phyloP scores from a whole-genome alignment of 2,888 invertebrate genomes.

The Ornithoptera alexandrae region DNA sequence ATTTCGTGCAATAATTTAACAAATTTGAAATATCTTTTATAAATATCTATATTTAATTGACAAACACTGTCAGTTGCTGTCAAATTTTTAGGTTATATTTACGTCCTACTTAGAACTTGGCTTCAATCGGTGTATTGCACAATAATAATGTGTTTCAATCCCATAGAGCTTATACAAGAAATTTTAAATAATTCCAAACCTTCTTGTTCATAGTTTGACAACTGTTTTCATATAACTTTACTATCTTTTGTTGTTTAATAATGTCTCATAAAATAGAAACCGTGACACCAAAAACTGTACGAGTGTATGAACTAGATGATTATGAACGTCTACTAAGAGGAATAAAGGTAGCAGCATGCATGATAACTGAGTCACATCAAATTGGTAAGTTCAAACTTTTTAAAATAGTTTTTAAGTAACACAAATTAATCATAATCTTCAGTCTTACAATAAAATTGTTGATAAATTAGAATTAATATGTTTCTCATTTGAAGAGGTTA shows the following conservation, averaged over 20 bases:
- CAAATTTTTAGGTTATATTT: slow-evolving; percentile 5
- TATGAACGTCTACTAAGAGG: slow-evolving; percentile 75
- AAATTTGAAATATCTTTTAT: not conserved
- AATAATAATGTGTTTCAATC: slow-evolving; percentile 2
- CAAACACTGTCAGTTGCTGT: not conserved
- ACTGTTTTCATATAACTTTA: not conserved
- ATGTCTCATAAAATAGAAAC: slow-evolving; percentile 59
- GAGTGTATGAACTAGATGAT: slow-evolving; percentile 74
- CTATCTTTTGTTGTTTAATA: slow-evolving; percentile 17
- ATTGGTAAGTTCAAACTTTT: slow-evolving; percentile 58
- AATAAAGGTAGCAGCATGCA: slow-evolving; percentile 79
- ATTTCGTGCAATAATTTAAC: not conserved
- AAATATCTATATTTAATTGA: not conserved
- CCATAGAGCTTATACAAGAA: not conserved
- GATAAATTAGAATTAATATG: too few relatives aligned
- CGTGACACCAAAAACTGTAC: slow-evolving; percentile 61
- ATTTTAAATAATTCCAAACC: not conserved
- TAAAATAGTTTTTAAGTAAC: too few relatives aligned
- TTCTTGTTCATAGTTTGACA: not conserved
- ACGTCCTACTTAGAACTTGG: not conserved
- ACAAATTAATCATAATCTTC: too few relatives aligned
- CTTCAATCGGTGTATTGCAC: slow-evolving; percentile 4
- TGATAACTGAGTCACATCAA: slow-evolving; percentile 77
- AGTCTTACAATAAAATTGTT: too few relatives aligned
- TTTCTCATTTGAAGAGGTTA: too few relatives aligned